These are phyloP conservation scores for Salmo trutta DNA, from an alignment of 2,797 vertebrate genomes.

Conservation along the genomic window DNA sequence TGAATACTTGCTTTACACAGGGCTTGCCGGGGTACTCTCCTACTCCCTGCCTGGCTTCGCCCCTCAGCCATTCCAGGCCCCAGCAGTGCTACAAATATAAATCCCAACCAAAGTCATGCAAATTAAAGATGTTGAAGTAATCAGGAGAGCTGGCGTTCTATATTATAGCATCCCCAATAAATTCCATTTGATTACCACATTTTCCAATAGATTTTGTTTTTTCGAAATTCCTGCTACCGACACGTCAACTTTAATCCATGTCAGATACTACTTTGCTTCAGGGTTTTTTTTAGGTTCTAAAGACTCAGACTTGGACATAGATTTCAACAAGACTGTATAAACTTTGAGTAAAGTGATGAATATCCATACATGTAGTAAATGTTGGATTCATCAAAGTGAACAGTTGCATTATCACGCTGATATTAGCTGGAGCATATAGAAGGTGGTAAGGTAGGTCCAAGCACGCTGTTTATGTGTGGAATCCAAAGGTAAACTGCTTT, in stretches of 20 bases:
- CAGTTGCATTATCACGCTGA: not conserved
- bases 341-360: not conserved
- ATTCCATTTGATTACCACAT: conserved; percentile 52
- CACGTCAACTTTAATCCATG: conserved; percentile 32
- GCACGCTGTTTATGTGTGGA: not conserved
- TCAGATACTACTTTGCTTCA: conserved; percentile 5
- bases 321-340: not conserved
- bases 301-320: not conserved
- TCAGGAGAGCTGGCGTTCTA: conserved; percentile 50
- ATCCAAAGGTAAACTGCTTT: not conserved
- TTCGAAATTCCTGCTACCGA: conserved; percentile 60
- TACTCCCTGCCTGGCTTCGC: not conserved
- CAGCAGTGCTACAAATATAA: conserved; percentile 50
- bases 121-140: conserved; percentile 64
- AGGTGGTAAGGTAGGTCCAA: not conserved
- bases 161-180: conserved; percentile 46
- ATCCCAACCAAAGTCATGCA: conserved; percentile 65
- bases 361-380: not conserved
- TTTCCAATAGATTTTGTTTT: conserved; percentile 32
- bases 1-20: conserved; percentile 58
- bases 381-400: not conserved
- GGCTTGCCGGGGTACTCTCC: conserved; percentile 49
- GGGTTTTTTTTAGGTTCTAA: conserved; percentile 10
- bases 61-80: conserved; percentile 42
- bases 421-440: not conserved